These are phyloP conservation scores for Orcinus orca DNA, from an alignment of 2,113 vertebrate species.

Conservation along the genomic window DNA sequence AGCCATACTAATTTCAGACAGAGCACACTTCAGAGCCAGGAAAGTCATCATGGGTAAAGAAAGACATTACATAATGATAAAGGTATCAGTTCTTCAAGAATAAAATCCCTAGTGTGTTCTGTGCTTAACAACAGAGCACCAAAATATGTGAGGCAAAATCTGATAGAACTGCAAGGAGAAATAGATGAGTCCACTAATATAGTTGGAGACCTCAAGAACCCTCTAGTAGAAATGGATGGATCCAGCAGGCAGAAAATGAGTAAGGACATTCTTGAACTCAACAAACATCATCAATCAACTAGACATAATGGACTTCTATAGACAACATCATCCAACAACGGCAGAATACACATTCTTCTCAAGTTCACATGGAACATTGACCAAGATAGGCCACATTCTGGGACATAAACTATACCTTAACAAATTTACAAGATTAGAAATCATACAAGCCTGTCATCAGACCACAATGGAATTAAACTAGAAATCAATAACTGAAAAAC, in stretches of 20 bases:
- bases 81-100: background rate
- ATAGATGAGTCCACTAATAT: background rate
- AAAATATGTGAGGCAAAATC: background rate
- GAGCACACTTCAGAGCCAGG: background rate
- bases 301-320: background rate
- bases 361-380: background rate
- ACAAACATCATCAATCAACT: background rate
- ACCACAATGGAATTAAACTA: background rate
- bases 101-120: background rate
- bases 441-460: background rate
- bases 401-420: background rate
- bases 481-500: background rate
- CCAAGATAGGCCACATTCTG: background rate
- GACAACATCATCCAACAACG: background rate
- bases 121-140: background rate
- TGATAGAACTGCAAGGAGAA: background rate
- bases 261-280: background rate
- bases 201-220: background rate
- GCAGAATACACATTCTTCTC: background rate
- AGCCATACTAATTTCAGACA: background rate
- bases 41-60: background rate
- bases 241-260: background rate
- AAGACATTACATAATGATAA: background rate
- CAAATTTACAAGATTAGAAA: background rate
- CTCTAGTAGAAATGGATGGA: background rate